phyloP scores from a whole-genome alignment of 1,140 invertebrate genomes.

The Habropoda laboriosa region DNA sequence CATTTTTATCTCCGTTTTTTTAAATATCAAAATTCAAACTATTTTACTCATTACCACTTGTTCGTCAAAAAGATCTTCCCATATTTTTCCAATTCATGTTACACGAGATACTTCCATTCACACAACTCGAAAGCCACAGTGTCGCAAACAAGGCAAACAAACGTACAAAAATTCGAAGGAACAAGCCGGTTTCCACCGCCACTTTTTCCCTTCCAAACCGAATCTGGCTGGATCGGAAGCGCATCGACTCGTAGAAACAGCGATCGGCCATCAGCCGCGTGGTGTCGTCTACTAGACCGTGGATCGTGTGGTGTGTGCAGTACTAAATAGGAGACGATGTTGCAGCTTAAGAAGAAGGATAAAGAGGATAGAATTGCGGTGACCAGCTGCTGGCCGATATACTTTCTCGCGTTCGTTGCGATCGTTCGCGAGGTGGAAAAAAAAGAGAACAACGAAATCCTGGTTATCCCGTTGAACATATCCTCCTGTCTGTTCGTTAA shows the following conservation, averaged over 20 bases:
- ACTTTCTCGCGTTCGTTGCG: constrained; percentile 30
- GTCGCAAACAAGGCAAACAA: neutral
- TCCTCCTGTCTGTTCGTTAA: neutral
- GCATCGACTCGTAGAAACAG: constrained; percentile 8
- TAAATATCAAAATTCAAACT: too few species aligned
- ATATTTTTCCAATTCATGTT: neutral
- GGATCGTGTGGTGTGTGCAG: neutral
- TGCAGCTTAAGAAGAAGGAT: constrained; percentile 9
- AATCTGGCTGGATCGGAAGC: neutral
- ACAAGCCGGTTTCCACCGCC: neutral
- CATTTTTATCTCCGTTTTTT: neutral
- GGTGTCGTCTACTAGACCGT: constrained; percentile 29
- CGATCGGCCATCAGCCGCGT: constrained; percentile 32
- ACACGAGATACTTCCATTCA: neutral
- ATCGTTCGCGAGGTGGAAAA: constrained; percentile 25
- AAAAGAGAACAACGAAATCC: neutral
- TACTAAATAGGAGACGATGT: constrained; percentile 28
- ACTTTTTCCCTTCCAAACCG: neutral
- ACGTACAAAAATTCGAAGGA: neutral
- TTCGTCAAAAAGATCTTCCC: neutral
- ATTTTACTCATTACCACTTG: neutral
- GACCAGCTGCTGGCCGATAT: constrained; percentile 30
- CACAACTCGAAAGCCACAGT: neutral
- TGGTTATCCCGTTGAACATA: neutral
- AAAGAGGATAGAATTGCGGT: constrained; percentile 52